phyloP scores from a whole-genome alignment of 2,113 vertebrate species.

The Poeciliopsis prolifica region DNA sequence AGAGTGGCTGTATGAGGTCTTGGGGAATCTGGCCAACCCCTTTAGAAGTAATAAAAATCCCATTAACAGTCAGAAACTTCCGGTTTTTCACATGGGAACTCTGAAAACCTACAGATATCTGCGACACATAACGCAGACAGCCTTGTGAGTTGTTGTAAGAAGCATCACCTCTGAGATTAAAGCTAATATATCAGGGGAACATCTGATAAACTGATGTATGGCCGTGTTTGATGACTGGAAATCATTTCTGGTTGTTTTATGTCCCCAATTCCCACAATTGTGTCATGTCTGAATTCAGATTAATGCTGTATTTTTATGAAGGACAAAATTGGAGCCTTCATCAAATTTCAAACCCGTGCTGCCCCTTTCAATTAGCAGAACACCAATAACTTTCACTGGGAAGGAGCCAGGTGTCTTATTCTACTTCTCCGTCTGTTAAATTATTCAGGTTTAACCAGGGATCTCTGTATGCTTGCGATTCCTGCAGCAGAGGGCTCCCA shows the following conservation, averaged over 20 bases:
- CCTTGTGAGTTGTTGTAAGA: not conserved
- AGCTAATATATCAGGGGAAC: slow-evolving; percentile 6
- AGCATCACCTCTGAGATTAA: not conserved
- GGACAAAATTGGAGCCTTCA: slow-evolving; percentile 1
- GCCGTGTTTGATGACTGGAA: slow-evolving; percentile 1
- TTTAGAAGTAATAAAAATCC: slow-evolving; percentile 12
- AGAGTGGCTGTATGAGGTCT: not conserved
- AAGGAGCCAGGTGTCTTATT: slow-evolving; percentile 65
- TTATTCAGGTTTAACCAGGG: slow-evolving; percentile 68
- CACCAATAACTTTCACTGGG: slow-evolving; percentile 62
- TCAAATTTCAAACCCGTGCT: slow-evolving; percentile 37
- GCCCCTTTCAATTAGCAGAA: slow-evolving; percentile 44
- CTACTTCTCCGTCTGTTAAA: slow-evolving; percentile 68
- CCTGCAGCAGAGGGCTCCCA: slow-evolving; percentile 57
- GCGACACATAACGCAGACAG: not conserved
- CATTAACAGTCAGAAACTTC: slow-evolving; percentile 34
- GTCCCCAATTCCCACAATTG: slow-evolving; percentile 5
- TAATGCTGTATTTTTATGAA: slow-evolving; percentile 22
- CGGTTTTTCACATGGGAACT: slow-evolving; percentile 1
- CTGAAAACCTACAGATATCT: slow-evolving; percentile 5
- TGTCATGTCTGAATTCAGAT: slow-evolving; percentile 5
- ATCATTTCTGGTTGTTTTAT: not conserved
- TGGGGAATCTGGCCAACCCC: slow-evolving; percentile 10
- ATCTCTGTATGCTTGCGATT: slow-evolving; percentile 39
- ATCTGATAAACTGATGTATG: not conserved